Conservation (phyloP, 1,140 invertebrate species). For the Penaeus japonicus region DNA sequence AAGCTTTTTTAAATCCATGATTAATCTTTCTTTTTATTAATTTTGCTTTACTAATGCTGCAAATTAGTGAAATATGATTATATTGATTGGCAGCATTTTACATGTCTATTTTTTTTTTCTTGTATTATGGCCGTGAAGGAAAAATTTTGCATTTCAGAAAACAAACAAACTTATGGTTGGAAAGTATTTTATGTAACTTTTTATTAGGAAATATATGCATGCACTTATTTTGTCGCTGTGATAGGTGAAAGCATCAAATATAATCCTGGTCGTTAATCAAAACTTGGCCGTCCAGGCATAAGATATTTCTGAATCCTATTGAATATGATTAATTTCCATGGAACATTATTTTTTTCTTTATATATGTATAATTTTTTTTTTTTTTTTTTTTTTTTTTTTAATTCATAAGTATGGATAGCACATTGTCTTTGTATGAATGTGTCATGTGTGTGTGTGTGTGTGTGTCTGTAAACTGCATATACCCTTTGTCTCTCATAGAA, state of each 20-base stretch:
- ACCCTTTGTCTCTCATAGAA: constrained; percentile 23
- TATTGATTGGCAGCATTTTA: not conserved
- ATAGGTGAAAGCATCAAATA: constrained; percentile 49
- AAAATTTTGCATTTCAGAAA: too few relatives aligned
- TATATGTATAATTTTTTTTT: too few relatives aligned
- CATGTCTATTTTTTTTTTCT: too few relatives aligned
- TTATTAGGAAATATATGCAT: not conserved
- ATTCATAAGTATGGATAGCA: too few relatives aligned
- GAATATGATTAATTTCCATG: too few relatives aligned
- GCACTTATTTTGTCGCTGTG: constrained; percentile 49
- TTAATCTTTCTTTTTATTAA: constrained; percentile 16
- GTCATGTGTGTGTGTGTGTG: too few relatives aligned
- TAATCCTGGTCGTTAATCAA: constrained; percentile 44
- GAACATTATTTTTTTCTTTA: too few relatives aligned
- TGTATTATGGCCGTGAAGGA: too few relatives aligned
- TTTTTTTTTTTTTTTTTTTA: too few relatives aligned
- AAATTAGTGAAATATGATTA: not conserved
- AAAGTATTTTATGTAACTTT: too few relatives aligned
- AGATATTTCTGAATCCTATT: not conserved
- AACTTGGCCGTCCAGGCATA: constrained; percentile 52
- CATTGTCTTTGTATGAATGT: too few relatives aligned
- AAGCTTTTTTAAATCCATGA: constrained; percentile 29
- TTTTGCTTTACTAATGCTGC: constrained; percentile 47
- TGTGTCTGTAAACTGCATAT: not conserved
- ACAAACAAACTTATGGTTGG: too few relatives aligned